These are phyloP conservation scores for Trialeurodes vaporariorum DNA, from an alignment of 1,140 invertebrate species.

Conservation along the genomic window DNA sequence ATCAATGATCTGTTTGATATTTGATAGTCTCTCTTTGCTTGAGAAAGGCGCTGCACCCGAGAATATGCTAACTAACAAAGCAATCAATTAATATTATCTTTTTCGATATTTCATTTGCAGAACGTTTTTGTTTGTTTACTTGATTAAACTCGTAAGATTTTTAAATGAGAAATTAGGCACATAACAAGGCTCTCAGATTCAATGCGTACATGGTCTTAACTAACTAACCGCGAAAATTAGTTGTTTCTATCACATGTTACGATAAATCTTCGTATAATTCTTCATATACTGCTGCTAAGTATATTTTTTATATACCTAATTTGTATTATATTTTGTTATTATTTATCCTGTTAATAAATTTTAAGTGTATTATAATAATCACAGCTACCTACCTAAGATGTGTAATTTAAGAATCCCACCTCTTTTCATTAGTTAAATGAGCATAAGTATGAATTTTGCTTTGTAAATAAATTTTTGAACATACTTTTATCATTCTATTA, in stretches of 20 bases:
- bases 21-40: no score
- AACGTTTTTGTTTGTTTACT: no score
- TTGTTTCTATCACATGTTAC: not conserved
- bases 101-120: no score
- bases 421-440: not conserved
- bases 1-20: no score
- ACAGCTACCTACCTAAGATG: not conserved
- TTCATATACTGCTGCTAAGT: not conserved
- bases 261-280: not conserved
- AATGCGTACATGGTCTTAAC: no score
- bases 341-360: not conserved
- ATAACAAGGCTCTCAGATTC: no score
- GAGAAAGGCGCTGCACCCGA: no score
- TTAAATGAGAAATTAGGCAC: no score
- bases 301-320: conserved; percentile 1
- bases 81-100: no score
- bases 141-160: no score
- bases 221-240: no score
- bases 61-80: no score
- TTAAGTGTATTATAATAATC: not conserved
- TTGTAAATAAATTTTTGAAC: not conserved
- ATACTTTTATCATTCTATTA: not conserved
- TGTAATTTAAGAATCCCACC: not conserved
- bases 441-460: not conserved
- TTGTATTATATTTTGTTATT: not conserved